Base-by-base conservation (phyloP, 2,888 invertebrate genomes). In the Leptopilina syphax region DNA sequence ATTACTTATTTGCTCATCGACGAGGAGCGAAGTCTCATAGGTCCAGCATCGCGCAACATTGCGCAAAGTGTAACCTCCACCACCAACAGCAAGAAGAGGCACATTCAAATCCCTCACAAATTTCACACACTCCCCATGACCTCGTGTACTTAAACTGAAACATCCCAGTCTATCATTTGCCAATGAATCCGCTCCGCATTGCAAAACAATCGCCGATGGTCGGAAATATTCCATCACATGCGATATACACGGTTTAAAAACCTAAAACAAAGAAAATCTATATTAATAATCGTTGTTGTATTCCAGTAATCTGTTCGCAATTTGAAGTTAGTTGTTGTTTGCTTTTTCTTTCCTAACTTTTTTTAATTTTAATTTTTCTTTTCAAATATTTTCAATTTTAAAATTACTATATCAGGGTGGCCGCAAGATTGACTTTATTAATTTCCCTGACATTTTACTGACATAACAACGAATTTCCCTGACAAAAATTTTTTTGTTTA, bases 21-120 rank as follows among this genome's bases (percentile, higher is more conserved):
- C 95, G 1, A 99, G 92, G 0, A 99, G 93, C 0, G 99, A 97
- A 0, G 99, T 99, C 92, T 99, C 99, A 88, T 98, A 98, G 0
- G 99, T 98, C 99, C 99, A 99, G 91, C 99, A 99, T 5, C 99
- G 94, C 0, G 99, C 99, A 0, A 99, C 99, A 92, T 99, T 99
- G 47, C 98, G 94, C 41, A 99, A 93, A 0, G 99, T 99, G 91
- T 99, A 99, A 1, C 96, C 95, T 8, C 95, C 95, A 0, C 96
- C 96, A 12, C 96, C 98, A 0, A 99, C 95, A 0, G 98, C 97
- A 65, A 98, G 92, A 7, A 98, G 95, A 0, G 99, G 99, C 7
- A 99, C 95, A 89, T 97, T 97, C 18, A 98, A 93, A 82, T 96
- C 96, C 91, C 97, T 96, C 0, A 99, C 98, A 90, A 98, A 98